These are phyloP conservation scores for Sebastes hubbsi DNA, from an alignment of 2,797 vertebrate species.

Conservation along the genomic window DNA sequence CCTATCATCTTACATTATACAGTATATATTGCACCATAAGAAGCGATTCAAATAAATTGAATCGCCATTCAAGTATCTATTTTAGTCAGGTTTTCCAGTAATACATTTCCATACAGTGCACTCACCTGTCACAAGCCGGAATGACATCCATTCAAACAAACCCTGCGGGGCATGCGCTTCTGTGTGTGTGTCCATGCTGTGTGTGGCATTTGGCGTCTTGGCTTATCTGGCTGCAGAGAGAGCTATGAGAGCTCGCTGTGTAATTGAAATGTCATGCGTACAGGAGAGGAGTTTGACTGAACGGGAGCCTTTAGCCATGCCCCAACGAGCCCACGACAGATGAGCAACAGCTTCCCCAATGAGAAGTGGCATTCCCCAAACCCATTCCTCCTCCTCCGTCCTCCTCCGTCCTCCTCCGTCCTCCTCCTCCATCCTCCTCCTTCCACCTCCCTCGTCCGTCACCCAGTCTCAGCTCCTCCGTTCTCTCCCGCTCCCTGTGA, in stretches of 20 bases:
- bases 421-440: slow-evolving; percentile 17
- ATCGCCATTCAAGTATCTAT: slow-evolving; percentile 31
- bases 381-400: slow-evolving; percentile 57
- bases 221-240: slow-evolving; percentile 75
- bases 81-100: slow-evolving; percentile 5
- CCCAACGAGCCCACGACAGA: slow-evolving; percentile 76
- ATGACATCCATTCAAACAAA: slow-evolving; percentile 48
- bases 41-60: slow-evolving; percentile 14
- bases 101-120: slow-evolving; percentile 23
- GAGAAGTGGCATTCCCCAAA: slow-evolving; percentile 73
- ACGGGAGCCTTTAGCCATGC: slow-evolving; percentile 81
- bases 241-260: slow-evolving; percentile 75
- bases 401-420: not conserved
- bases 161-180: slow-evolving; percentile 12
- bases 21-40: not conserved
- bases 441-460: slow-evolving; percentile 37
- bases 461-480: slow-evolving; percentile 35
- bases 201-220: slow-evolving; percentile 63
- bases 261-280: slow-evolving; percentile 86
- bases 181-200: slow-evolving; percentile 18
- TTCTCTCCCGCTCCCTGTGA: slow-evolving; percentile 38
- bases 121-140: slow-evolving; percentile 46
- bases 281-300: slow-evolving; percentile 79
- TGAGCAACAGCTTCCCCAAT: slow-evolving; percentile 79
- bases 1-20: slow-evolving; percentile 9